These are phyloP conservation scores for Girardinichthys multiradiatus DNA, from an alignment of 2,113 vertebrate species.

Conservation along the genomic window DNA sequence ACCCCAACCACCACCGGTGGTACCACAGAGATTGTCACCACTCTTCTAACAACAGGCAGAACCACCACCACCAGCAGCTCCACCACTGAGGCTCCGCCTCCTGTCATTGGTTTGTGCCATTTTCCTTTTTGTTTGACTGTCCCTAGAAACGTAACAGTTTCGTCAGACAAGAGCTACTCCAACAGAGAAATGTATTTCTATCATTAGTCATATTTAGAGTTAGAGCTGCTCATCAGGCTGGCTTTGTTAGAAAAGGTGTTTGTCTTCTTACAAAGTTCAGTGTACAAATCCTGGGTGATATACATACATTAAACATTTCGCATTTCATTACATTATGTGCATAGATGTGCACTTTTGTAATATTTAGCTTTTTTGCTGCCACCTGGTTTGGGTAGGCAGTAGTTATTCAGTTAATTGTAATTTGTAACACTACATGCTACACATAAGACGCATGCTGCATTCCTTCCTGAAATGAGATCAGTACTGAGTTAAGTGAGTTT, in stretches of 20 bases:
- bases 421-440: not conserved
- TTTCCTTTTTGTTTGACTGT: not conserved
- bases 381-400: not conserved
- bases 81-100: conserved; percentile 16
- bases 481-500: not conserved
- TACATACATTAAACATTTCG: no score
- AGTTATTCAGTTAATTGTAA: not conserved
- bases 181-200: not conserved
- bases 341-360: no score
- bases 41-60: not conserved
- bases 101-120: conserved; percentile 50
- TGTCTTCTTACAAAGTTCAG: no score
- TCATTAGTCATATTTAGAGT: not conserved
- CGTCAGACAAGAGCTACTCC: not conserved
- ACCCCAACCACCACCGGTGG: not conserved
- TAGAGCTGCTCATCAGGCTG: not conserved
- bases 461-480: not conserved
- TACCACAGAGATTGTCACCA: conserved; percentile 1
- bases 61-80: not conserved
- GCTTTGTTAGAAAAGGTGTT: no score
- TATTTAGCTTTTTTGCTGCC: not conserved
- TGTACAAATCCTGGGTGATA: no score
- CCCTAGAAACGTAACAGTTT: not conserved
- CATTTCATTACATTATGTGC: no score
- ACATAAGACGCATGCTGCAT: not conserved